Percentiles rank a stretch among this genome's conserved stretches.
Conservation (phyloP, 2,797 vertebrate genomes). For the Carcharodon carcharias region DNA sequence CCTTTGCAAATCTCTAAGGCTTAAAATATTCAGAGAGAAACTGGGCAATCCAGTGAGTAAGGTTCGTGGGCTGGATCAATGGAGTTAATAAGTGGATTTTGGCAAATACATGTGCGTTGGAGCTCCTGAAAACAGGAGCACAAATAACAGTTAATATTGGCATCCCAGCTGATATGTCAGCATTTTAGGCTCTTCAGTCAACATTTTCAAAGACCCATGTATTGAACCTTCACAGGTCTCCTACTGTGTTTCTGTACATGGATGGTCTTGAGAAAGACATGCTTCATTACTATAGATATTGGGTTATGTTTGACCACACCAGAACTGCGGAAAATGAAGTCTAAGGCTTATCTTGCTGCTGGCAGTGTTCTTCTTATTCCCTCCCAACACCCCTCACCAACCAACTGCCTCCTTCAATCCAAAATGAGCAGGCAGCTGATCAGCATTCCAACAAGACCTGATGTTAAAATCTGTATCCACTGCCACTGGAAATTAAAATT, state of each 20-base stretch:
- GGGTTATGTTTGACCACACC: not conserved
- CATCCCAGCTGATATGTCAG: not conserved
- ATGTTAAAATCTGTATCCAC: not conserved
- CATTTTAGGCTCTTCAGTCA: not conserved
- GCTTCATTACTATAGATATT: not conserved
- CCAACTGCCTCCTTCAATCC: not conserved
- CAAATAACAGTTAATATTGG: not conserved
- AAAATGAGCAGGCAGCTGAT: not conserved
- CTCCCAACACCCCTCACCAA: not conserved
- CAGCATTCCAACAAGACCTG: not conserved
- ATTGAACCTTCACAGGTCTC: not conserved
- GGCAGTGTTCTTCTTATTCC: not conserved
- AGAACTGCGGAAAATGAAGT: not conserved
- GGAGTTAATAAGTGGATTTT: not conserved
- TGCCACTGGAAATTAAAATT: not conserved
- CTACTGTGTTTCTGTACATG: not conserved
- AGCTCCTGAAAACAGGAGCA: not conserved
- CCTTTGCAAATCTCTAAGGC: not conserved
- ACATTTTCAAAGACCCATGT: no score
- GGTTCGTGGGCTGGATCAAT: not conserved
- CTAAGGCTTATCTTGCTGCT: not conserved
- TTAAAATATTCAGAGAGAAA: not conserved
- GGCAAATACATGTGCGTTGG: not conserved
- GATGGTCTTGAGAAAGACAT: not conserved
- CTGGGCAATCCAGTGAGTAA: not conserved